Percentiles rank a stretch among this genome's conserved stretches.
phyloP scores from a whole-genome alignment of 2,113 vertebrate species.

The Lepus timidus region DNA sequence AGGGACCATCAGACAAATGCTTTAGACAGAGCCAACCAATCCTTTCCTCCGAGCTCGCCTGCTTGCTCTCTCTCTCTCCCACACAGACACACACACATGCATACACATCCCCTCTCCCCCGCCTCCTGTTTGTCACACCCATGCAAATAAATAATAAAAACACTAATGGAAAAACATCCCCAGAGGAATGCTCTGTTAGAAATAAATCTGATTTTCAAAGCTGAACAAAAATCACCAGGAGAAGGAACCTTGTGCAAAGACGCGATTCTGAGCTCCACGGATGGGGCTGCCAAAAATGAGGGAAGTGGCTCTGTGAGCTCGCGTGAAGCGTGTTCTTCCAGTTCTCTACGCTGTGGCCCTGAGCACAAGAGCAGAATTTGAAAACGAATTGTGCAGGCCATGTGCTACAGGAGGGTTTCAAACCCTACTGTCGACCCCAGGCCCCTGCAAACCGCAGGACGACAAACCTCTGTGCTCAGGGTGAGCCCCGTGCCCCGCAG shows the following conservation, averaged over 20 bases:
- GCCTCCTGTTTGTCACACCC: not conserved
- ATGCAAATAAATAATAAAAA: slow-evolving; percentile 57
- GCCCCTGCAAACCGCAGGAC: not conserved
- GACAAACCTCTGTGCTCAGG: rapidly evolving
- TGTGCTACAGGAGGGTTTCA: not conserved
- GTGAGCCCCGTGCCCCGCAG: rapidly evolving
- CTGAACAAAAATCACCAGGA: not conserved
- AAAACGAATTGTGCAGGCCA: slow-evolving; percentile 14
- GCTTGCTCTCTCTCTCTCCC: not conserved
- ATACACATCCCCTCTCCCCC: too few species aligned
- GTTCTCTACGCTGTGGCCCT: slow-evolving; percentile 51
- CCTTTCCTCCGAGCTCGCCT: not conserved
- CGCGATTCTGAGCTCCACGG: not conserved
- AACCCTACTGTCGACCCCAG: too few species aligned
- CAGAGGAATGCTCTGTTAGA: slow-evolving; percentile 50
- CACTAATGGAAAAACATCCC: not conserved
- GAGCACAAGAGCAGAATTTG: slow-evolving; percentile 68
- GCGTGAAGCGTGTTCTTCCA: slow-evolving; percentile 75
- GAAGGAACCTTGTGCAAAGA: not conserved
- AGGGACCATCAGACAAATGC: slow-evolving; percentile 25
- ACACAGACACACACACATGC: not conserved
- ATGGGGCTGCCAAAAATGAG: slow-evolving; percentile 73
- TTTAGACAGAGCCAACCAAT: not conserved
- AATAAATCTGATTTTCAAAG: slow-evolving; percentile 60
- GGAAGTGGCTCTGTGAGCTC: slow-evolving; percentile 63